A percentile compares a stretch with the other conserved stretches of the same genome.
phyloP scores from a whole-genome alignment of 2,888 invertebrate genomes.

The Galeruca laticollis region DNA sequence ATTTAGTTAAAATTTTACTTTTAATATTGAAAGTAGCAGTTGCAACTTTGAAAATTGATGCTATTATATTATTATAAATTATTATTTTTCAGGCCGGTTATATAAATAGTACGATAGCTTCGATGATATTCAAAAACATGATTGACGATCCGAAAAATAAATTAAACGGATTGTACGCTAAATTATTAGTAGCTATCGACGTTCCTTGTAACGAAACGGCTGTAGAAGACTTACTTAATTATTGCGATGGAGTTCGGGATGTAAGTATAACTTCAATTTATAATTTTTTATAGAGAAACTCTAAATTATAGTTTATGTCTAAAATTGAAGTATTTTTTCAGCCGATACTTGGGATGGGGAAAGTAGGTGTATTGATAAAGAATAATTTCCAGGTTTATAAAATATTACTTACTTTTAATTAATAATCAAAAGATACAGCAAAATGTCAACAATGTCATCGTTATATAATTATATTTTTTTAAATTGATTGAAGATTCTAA shows the following conservation, averaged over 20 bases:
- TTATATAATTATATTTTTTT: too few relatives aligned
- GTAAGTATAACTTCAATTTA: slow-evolving; percentile 40
- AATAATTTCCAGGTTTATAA: too few relatives aligned
- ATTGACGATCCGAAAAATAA: slow-evolving; percentile 44
- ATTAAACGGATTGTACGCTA: slow-evolving; percentile 48
- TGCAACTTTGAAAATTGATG: slow-evolving; percentile 1
- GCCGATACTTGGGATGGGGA: too few relatives aligned
- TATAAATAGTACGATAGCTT: slow-evolving; percentile 48
- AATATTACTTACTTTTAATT: too few relatives aligned
- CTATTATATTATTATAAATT: slow-evolving; percentile 1
- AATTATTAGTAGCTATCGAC: slow-evolving; percentile 50
- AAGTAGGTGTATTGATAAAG: too few relatives aligned
- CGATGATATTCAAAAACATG: slow-evolving; percentile 49
- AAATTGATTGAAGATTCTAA: too few relatives aligned
- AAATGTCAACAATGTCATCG: too few relatives aligned
- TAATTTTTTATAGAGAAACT: too few relatives aligned
- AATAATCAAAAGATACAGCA: too few relatives aligned
- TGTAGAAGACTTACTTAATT: slow-evolving; percentile 45
- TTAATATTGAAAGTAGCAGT: background rate
- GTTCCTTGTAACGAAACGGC: slow-evolving; percentile 38
- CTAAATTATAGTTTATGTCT: too few relatives aligned
- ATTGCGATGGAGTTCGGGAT: slow-evolving; percentile 49
- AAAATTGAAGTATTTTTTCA: too few relatives aligned
- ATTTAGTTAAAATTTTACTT: too few relatives aligned
- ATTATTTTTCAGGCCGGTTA: slow-evolving; percentile 46